Evolutionary conservation across 2,797 vertebrate genomes (phyloP).

Genomic region (Carapus acus): DNA sequence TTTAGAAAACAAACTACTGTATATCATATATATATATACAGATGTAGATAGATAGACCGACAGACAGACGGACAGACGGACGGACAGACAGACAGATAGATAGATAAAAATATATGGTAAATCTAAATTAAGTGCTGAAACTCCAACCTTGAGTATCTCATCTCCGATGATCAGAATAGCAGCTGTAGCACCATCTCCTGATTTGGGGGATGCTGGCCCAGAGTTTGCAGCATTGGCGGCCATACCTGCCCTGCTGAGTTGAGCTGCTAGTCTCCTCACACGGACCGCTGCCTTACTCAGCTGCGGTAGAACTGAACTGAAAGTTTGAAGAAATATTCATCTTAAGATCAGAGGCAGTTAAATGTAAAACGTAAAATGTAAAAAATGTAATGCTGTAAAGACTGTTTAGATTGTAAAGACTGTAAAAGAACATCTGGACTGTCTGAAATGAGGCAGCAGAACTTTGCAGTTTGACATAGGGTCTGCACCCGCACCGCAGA

Average conservation of each 20-base stretch:
- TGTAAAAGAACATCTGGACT: too few relatives aligned
- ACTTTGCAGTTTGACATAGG: too few relatives aligned
- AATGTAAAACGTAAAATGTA: too few relatives aligned
- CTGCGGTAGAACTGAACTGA: slow-evolving; percentile 49
- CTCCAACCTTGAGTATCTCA: slow-evolving; percentile 91
- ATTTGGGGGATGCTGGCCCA: slow-evolving; percentile 28
- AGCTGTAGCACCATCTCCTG: slow-evolving; percentile 71
- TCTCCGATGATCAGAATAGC: slow-evolving; percentile 92
- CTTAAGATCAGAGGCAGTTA: too few relatives aligned
- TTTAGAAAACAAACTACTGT: too few relatives aligned
- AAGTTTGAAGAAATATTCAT: not conserved
- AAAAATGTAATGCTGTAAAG: too few relatives aligned
- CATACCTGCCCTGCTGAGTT: slow-evolving; percentile 66
- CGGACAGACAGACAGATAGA: not conserved
- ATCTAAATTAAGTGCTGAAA: slow-evolving; percentile 2
- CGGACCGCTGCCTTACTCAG: slow-evolving; percentile 64
- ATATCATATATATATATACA: too few relatives aligned
- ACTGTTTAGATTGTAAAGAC: too few relatives aligned
- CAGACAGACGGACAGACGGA: too few relatives aligned
- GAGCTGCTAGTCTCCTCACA: slow-evolving; percentile 64
- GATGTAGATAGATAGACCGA: too few relatives aligned
- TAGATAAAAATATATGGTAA: not conserved
- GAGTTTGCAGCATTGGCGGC: slow-evolving; percentile 45
- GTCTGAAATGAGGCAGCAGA: too few relatives aligned
- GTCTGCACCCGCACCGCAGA: too few relatives aligned